Evolutionary conservation across 2,888 invertebrate genomes (phyloP), one percentile per base, ranked within the genome.

Genomic region (Thymelicus sylvestris): DNA sequence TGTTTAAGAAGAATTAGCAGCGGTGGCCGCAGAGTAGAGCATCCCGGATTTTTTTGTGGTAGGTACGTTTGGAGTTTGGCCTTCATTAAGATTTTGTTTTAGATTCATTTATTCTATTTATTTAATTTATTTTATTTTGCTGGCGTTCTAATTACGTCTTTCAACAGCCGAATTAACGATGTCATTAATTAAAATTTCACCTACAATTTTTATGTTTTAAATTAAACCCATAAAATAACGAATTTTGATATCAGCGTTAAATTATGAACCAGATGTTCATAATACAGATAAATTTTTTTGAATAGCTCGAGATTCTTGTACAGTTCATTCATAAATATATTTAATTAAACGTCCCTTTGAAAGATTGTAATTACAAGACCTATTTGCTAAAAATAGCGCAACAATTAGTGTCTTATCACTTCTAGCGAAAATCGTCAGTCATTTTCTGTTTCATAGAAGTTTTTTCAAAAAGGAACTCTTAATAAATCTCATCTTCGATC

Each of bases 401-500:
- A 31, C 41, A 66, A 66, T 66, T 66, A 68, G 31, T 13, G 5
- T 62, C 12, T 24, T 68, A 50, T n/a, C 31, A 57, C 50, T 57
- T 62, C 8, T 7, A 12, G 12, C n/a, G 48, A 55, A 31, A 31
- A 10, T 15, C 61, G 62, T 12, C 31, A 4, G 31, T 31, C 31
- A 15, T 55, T 68, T 62, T 19, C 31, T 47, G 44, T 55, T 59
- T 47, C 2, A 66, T 59, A 44, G 44, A 15, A 31, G 31, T 31
- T 62, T 19, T 63, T 57, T 13, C 62, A 68, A 55, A 61, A 55
- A 55, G 62, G 55, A 31, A 62, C 48, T n/a, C n/a, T n/a, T n/a
- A n/a, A n/a, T n/a, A n/a, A n/a, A n/a, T n/a, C n/a, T n/a, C n/a
- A n/a, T n/a, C n/a, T n/a, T n/a, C n/a, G n/a, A n/a, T n/a, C n/a